These are phyloP conservation scores for Pollachius pollachius DNA, from an alignment of 2,113 vertebrate genomes.

Conservation along the genomic window DNA sequence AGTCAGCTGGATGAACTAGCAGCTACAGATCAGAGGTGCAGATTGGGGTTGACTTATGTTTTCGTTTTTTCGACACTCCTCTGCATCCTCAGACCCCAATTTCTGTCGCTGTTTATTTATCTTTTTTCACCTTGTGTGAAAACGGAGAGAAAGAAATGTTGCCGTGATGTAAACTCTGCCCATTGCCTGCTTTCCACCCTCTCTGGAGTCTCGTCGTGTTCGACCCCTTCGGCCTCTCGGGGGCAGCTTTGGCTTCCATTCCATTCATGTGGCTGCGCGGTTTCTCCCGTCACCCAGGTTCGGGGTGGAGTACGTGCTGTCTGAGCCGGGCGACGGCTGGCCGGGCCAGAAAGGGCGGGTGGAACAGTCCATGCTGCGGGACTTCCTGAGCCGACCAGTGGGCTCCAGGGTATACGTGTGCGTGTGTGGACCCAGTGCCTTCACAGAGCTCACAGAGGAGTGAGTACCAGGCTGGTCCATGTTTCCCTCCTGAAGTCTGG, in stretches of 20 bases:
- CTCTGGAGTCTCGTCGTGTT: too few species aligned
- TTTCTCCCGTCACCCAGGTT: conserved; percentile 75
- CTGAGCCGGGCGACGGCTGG: conserved; percentile 81
- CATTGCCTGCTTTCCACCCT: too few species aligned
- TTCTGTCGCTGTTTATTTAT: too few species aligned
- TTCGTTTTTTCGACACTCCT: conserved; percentile 5
- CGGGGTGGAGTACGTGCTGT: conserved; percentile 86
- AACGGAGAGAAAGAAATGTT: too few species aligned
- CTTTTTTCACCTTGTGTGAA: too few species aligned
- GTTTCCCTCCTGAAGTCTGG: too few species aligned
- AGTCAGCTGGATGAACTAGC: conserved; percentile 80
- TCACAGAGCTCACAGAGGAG: conserved; percentile 83
- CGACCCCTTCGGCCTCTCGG: too few species aligned
- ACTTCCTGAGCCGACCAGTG: conserved; percentile 70
- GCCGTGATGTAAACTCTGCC: too few species aligned
- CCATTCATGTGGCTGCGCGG: too few species aligned
- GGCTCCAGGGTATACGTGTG: conserved; percentile 80
- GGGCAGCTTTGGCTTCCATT: too few species aligned
- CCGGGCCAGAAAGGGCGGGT: conserved; percentile 78
- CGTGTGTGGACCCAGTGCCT: conserved; percentile 86
- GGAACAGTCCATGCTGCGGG: conserved; percentile 75
- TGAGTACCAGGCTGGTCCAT: conserved; percentile 57
- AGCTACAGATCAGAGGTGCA: conserved; percentile 79
- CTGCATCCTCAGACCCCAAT: not conserved
- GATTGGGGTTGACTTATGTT: too few species aligned